phyloP scores from a whole-genome alignment of 1,140 invertebrate species.

The Hirudo medicinalis region DNA sequence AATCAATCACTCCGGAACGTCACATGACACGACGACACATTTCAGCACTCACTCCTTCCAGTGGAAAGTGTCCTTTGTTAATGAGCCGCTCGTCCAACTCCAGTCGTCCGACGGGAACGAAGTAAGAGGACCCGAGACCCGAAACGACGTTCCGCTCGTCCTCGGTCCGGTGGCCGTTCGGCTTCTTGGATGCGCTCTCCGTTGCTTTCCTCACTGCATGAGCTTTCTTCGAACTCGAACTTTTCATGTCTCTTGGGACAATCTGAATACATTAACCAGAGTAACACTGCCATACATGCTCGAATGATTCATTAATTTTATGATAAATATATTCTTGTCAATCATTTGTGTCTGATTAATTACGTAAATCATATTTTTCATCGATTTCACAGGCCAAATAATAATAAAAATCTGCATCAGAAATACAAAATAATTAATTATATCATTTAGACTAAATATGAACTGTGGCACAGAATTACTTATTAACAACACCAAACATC shows the following conservation, averaged over 20 bases:
- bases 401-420: no score
- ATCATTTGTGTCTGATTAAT: no score
- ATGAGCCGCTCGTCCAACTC: not conserved
- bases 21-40: not conserved
- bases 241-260: not conserved
- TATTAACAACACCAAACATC: no score
- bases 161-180: not conserved
- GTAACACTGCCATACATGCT: no score
- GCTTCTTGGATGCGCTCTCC: not conserved
- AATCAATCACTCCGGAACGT: not conserved
- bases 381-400: no score
- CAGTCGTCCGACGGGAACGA: not conserved
- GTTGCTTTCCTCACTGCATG: not conserved
- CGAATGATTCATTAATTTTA: no score
- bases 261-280: not conserved
- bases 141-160: not conserved
- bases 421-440: no score
- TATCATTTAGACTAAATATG: no score
- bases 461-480: no score
- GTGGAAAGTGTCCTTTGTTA: not conserved
- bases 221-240: not conserved
- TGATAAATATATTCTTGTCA: no score
- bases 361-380: no score
- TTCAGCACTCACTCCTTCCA: constrained; percentile 9
- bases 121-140: not conserved